These are phyloP conservation scores for Tribolium freemani DNA, from an alignment of 2,888 invertebrate species.

Conservation along the genomic window DNA sequence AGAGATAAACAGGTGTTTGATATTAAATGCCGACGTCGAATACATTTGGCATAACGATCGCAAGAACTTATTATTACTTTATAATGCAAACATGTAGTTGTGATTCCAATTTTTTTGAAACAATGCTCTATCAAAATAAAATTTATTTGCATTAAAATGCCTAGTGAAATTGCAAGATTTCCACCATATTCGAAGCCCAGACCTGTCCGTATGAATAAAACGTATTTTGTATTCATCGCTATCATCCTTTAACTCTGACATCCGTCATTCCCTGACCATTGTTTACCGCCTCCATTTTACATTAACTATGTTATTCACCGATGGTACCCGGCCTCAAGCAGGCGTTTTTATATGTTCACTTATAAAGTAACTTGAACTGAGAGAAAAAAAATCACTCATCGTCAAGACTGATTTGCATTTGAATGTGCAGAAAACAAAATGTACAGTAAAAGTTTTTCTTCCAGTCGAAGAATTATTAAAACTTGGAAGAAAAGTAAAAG, in stretches of 20 bases:
- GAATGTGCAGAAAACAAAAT: background rate
- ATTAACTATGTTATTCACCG: slow-evolving; percentile 36
- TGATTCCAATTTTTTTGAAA: background rate
- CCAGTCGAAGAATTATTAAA: background rate
- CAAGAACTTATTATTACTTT: slow-evolving; percentile 2
- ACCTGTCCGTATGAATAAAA: slow-evolving; percentile 34
- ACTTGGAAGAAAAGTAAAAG: background rate
- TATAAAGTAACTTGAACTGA: background rate
- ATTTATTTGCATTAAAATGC: slow-evolving; percentile 17
- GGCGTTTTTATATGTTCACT: background rate
- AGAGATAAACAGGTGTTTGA: slow-evolving; percentile 17
- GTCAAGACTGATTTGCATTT: slow-evolving; percentile 1
- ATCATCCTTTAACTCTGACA: slow-evolving; percentile 37
- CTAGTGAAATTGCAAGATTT: slow-evolving; percentile 13
- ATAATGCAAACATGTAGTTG: background rate
- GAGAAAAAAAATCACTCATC: background rate
- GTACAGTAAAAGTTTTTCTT: background rate
- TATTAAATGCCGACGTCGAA: background rate
- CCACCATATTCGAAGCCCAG: slow-evolving; percentile 9
- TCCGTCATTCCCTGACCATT: slow-evolving; percentile 38
- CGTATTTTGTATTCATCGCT: slow-evolving; percentile 38
- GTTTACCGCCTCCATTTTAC: slow-evolving; percentile 38
- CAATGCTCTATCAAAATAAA: background rate
- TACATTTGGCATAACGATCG: background rate
- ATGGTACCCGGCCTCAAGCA: slow-evolving; percentile 10